Evolutionary conservation across 2,797 vertebrate genomes (phyloP).

Genomic region (Leuciscus waleckii): DNA sequence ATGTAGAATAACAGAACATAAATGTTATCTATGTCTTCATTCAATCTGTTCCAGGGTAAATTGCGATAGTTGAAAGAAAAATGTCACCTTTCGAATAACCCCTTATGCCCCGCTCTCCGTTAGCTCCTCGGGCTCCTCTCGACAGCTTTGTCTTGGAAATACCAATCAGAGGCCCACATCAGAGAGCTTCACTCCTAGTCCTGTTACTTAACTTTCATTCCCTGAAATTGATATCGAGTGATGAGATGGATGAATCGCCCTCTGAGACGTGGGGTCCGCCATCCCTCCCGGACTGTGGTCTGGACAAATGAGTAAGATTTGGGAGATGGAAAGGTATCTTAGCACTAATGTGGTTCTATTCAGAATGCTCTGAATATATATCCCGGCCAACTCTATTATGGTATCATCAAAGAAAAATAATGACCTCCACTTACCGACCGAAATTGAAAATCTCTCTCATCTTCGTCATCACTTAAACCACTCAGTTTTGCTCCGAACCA

Average conservation of each 20-base stretch:
- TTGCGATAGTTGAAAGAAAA: conserved; percentile 60
- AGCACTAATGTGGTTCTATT: conserved; percentile 61
- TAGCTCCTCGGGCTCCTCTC: conserved; percentile 23
- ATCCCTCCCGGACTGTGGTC: conserved; percentile 47
- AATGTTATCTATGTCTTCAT: conserved; percentile 41
- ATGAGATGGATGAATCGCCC: conserved; percentile 60
- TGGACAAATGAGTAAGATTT: conserved; percentile 58
- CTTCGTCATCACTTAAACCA: conserved; percentile 61
- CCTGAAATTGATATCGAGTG: conserved; percentile 65
- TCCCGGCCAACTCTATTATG: conserved; percentile 61
- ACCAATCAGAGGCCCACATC: conserved; percentile 35
- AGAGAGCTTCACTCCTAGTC: conserved; percentile 46
- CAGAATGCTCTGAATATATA: conserved; percentile 56
- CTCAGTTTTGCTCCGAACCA: conserved; percentile 50
- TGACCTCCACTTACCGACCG: conserved; percentile 60
- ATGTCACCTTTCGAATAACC: conserved; percentile 20
- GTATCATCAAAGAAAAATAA: conserved; percentile 65
- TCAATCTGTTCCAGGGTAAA: conserved; percentile 50
- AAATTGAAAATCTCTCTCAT: conserved; percentile 66
- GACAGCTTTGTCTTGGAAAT: conserved; percentile 35
- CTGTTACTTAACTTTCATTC: conserved; percentile 62
- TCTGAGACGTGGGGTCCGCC: conserved; percentile 48
- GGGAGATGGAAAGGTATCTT: conserved; percentile 60
- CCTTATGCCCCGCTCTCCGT: not conserved
- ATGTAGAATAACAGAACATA: conserved; percentile 50